Conservation (phyloP, 2,888 invertebrate genomes). For the Vanessa cardui region DNA sequence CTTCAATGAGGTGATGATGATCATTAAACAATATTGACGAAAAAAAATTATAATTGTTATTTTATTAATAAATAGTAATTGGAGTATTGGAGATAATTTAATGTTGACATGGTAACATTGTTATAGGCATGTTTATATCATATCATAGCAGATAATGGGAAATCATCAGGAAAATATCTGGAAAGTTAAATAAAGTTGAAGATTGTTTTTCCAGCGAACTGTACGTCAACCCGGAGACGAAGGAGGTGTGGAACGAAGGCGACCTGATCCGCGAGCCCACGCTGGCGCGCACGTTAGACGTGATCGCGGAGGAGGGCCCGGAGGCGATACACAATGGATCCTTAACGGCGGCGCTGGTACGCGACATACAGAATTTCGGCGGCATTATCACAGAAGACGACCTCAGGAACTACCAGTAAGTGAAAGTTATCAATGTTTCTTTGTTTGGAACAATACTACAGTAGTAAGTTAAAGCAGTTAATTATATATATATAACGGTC, state of each 20-base stretch:
- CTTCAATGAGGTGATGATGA: slow-evolving; percentile 77
- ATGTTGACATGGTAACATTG: no score
- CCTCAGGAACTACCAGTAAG: slow-evolving; percentile 86
- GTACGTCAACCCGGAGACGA: slow-evolving; percentile 84
- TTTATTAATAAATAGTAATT: background rate
- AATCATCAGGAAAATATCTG: no score
- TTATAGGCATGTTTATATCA: no score
- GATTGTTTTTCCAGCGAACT: slow-evolving; percentile 66
- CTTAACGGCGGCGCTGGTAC: slow-evolving; percentile 84
- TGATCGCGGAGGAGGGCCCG: slow-evolving; percentile 86
- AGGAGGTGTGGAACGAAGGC: slow-evolving; percentile 83
- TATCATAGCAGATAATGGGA: no score
- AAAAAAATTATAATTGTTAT: no score
- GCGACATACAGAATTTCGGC: slow-evolving; percentile 86
- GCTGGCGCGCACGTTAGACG: slow-evolving; percentile 87
- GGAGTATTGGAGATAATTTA: no score
- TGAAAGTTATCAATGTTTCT: background rate
- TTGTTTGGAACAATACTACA: no score
- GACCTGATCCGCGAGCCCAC: slow-evolving; percentile 85
- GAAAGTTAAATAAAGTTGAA: background rate
- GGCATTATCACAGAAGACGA: slow-evolving; percentile 92
- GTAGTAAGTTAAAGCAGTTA: no score
- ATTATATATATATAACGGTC: no score
- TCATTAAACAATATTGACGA: background rate
- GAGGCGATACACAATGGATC: slow-evolving; percentile 89